These are phyloP conservation scores for Chloroceryle inda DNA, from an alignment of 2,797 vertebrate genomes.

Conservation along the genomic window DNA sequence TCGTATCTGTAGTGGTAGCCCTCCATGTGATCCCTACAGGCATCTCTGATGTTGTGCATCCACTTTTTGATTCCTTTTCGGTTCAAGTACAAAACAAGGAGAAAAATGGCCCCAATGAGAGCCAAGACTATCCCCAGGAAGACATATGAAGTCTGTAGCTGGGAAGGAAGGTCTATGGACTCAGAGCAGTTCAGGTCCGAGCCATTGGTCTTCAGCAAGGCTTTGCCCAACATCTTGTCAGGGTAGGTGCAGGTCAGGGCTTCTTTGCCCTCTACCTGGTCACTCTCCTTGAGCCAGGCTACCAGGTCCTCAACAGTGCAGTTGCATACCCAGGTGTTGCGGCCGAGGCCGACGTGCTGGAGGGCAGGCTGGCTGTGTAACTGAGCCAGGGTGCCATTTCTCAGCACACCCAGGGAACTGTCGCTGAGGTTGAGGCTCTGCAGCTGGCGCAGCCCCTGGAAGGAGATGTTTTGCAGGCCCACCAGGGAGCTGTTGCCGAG, in stretches of 20 bases:
- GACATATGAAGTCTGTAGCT: slow-evolving; percentile 95
- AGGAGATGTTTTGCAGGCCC: slow-evolving; percentile 80
- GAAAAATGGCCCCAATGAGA: slow-evolving; percentile 95
- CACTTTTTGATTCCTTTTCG: slow-evolving; percentile 98
- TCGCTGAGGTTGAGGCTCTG: slow-evolving; percentile 88
- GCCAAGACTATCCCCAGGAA: slow-evolving; percentile 96
- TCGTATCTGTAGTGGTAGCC: slow-evolving; percentile 99
- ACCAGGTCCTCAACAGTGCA: slow-evolving; percentile 86
- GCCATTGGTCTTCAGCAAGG: slow-evolving; percentile 81
- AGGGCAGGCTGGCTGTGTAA: slow-evolving; percentile 79
- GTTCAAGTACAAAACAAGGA: slow-evolving; percentile 97
- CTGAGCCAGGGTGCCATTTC: slow-evolving; percentile 78
- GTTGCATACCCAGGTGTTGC: slow-evolving; percentile 91
- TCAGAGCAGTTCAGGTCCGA: slow-evolving; percentile 84
- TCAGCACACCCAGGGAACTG: slow-evolving; percentile 85
- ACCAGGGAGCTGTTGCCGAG: slow-evolving; percentile 91
- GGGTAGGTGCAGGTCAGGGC: slow-evolving; percentile 87
- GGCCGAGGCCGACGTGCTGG: slow-evolving; percentile 76
- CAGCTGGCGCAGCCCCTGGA: slow-evolving; percentile 79
- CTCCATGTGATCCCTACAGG: slow-evolving; percentile 99
- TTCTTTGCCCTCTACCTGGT: slow-evolving; percentile 79
- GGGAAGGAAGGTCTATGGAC: slow-evolving; percentile 78
- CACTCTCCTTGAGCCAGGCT: slow-evolving; percentile 87
- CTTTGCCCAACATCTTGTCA: slow-evolving; percentile 71
- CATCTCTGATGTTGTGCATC: slow-evolving; percentile 97